A percentile compares a stretch with the other conserved stretches of the same genome.
These are phyloP conservation scores for Anguilla megastoma DNA, from an alignment of 2,797 vertebrate species.

Conservation along the genomic window DNA sequence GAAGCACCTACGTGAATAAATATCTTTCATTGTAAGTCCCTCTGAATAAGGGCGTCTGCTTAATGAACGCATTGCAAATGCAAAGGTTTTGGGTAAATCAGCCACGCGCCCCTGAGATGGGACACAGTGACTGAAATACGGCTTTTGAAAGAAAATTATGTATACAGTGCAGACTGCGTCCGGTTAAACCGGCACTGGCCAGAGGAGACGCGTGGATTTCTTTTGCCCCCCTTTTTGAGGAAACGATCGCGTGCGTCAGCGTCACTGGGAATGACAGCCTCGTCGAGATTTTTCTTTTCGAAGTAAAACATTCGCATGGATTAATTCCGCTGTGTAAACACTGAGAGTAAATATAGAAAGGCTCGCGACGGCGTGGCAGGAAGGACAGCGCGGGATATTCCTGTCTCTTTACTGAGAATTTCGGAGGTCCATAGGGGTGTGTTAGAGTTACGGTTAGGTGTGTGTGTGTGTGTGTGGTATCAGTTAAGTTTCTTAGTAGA, in stretches of 20 bases:
- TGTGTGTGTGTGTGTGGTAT: neutral
- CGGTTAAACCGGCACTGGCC: neutral
- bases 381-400: neutral
- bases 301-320: slow-evolving; percentile 62
- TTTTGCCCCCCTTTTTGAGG: slow-evolving; percentile 40
- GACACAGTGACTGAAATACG: neutral
- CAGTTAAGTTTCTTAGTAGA: neutral
- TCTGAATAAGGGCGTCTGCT: neutral
- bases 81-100: neutral
- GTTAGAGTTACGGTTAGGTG: too few relatives aligned
- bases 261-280: slow-evolving; percentile 70
- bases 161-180: slow-evolving; percentile 27
- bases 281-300: slow-evolving; percentile 65
- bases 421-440: too few relatives aligned
- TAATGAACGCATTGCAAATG: neutral
- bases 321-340: slow-evolving; percentile 61
- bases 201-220: neutral
- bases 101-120: neutral
- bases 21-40: neutral
- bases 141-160: slow-evolving; percentile 46
- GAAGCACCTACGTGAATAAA: neutral
- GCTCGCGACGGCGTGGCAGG: slow-evolving; percentile 42
- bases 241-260: slow-evolving; percentile 67
- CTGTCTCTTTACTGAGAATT: neutral
- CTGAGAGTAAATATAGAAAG: slow-evolving; percentile 51